Percentiles rank a stretch among this genome's conserved stretches.
Evolutionary conservation across 1,140 invertebrate genomes (phyloP).

Genomic region (Aphidius ervi): DNA sequence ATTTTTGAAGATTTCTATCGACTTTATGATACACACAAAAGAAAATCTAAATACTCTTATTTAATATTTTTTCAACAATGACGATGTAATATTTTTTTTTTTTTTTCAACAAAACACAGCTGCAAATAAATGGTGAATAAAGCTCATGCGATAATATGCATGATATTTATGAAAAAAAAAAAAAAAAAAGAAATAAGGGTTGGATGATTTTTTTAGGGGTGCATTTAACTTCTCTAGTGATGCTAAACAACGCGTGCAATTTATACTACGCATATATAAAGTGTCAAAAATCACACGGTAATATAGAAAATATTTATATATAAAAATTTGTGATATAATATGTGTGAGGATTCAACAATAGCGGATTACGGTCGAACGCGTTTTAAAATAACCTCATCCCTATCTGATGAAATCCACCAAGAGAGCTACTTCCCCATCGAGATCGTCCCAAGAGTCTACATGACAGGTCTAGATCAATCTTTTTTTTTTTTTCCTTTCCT

Average conservation of each 20-base stretch:
- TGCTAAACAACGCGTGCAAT: constrained; percentile 1
- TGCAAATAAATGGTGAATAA: too few relatives aligned
- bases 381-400: constrained; percentile 9
- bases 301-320: background rate
- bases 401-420: too few relatives aligned
- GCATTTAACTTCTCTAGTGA: background rate
- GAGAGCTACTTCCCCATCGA: too few relatives aligned
- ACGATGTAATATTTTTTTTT: background rate
- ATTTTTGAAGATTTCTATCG: background rate
- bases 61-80: background rate
- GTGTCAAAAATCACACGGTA: too few relatives aligned
- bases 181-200: background rate
- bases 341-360: constrained; percentile 8
- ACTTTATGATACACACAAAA: too few relatives aligned
- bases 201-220: background rate
- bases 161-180: background rate
- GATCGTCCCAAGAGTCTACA: background rate
- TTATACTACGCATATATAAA: too few relatives aligned
- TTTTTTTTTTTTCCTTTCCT: background rate
- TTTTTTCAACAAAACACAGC: background rate
- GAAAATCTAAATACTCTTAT: too few relatives aligned
- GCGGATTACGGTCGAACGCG: constrained; percentile 7
- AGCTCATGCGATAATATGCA: background rate
- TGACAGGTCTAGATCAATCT: background rate
- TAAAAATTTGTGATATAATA: constrained; percentile 2